Conservation (phyloP, 2,113 vertebrate species). For the Nanorana parkeri region DNA sequence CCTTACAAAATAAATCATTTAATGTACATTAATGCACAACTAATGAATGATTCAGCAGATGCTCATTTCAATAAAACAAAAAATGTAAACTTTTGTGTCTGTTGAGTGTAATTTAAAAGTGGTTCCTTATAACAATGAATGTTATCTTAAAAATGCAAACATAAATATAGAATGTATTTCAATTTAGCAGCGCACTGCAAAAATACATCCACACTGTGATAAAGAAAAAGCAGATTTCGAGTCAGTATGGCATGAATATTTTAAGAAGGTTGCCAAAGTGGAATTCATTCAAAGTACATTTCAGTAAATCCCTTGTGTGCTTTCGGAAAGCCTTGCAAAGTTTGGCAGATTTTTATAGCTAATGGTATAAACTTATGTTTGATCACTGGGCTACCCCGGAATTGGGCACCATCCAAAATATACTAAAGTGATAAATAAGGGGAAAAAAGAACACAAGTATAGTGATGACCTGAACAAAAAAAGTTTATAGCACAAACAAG, state of each 20-base stretch:
- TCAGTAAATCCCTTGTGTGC: constrained; percentile 20
- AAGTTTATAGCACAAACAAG: too few relatives aligned
- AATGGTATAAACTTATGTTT: constrained; percentile 36
- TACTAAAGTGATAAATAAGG: neutral
- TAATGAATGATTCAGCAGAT: constrained; percentile 29
- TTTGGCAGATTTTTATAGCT: constrained; percentile 19
- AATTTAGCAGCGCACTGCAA: constrained; percentile 25
- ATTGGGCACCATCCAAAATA: neutral
- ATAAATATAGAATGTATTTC: constrained; percentile 35
- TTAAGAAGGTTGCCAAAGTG: constrained; percentile 29
- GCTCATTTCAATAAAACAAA: neutral
- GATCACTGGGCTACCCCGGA: constrained; percentile 1
- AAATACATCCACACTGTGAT: constrained; percentile 23
- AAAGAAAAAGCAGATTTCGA: constrained; percentile 31
- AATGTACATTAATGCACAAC: constrained; percentile 5
- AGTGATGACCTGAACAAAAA: neutral
- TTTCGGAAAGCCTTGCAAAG: constrained; percentile 6
- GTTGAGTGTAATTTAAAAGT: constrained; percentile 32
- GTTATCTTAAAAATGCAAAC: constrained; percentile 40
- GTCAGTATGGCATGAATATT: constrained; percentile 39
- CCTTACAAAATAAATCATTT: neutral
- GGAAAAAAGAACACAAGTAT: neutral
- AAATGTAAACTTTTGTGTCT: constrained; percentile 10
- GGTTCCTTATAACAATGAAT: constrained; percentile 30
- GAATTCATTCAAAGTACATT: constrained; percentile 41